Conservation (phyloP, 2,113 vertebrate genomes). For the Bufo gargarizans region DNA sequence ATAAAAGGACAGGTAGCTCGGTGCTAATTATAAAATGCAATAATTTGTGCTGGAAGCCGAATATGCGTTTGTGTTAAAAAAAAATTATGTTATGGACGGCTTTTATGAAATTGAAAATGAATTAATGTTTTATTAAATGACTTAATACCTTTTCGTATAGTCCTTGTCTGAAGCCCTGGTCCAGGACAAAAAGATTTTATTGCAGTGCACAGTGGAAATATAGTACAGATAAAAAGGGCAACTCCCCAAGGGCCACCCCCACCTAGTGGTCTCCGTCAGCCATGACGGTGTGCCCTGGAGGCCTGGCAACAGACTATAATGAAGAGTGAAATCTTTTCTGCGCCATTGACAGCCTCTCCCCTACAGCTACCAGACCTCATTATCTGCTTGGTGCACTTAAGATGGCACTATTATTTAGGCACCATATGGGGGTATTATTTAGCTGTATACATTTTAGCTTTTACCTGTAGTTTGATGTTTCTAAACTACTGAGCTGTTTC, state of each 20-base stretch:
- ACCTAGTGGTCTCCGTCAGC: background rate
- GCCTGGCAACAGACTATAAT: background rate
- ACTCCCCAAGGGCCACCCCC: background rate
- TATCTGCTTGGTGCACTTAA: background rate
- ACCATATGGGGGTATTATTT: conserved; percentile 6
- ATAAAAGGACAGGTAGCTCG: background rate
- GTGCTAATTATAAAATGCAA: background rate
- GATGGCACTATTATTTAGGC: background rate
- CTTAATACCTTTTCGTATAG: background rate
- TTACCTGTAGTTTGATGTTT: conserved; percentile 3
- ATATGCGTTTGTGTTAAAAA: background rate
- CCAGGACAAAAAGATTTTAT: background rate
- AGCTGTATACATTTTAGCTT: background rate
- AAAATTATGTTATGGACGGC: background rate
- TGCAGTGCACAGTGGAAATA: background rate
- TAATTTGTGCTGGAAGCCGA: background rate
- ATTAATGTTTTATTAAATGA: background rate
- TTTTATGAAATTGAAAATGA: background rate
- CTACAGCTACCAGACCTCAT: background rate
- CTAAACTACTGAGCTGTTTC: background rate
- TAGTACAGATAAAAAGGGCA: background rate
- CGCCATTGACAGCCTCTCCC: background rate
- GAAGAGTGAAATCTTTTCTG: background rate
- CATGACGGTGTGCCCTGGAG: background rate
- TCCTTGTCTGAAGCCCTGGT: background rate